These are phyloP conservation scores for Pogonocichla stellata DNA, from an alignment of 2,113 vertebrate species.

Conservation along the genomic window DNA sequence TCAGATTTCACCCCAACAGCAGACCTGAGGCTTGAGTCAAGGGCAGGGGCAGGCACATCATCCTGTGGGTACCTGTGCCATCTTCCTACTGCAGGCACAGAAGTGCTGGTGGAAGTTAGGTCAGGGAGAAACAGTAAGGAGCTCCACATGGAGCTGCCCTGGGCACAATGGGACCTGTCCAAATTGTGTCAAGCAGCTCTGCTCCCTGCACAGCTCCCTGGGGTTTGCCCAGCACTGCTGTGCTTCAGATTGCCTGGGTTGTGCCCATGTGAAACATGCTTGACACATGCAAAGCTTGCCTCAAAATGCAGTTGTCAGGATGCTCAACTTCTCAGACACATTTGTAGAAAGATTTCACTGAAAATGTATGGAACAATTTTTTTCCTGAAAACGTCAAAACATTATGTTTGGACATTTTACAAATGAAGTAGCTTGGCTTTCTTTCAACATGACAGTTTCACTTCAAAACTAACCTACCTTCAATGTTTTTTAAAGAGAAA, in stretches of 20 bases:
- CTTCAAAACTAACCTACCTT: neutral
- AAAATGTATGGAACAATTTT: constrained; percentile 17
- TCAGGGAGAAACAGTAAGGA: neutral
- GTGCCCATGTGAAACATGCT: neutral
- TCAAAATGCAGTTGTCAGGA: neutral
- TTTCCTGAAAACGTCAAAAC: constrained; percentile 37
- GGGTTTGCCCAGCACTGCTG: neutral
- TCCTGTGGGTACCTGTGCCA: neutral
- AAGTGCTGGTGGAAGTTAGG: neutral
- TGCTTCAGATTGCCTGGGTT: neutral
- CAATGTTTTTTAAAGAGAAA: neutral
- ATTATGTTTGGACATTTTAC: constrained; percentile 50
- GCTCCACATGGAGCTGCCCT: neutral
- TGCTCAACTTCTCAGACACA: neutral
- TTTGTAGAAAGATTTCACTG: neutral
- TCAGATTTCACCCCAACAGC: neutral
- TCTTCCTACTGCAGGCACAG: neutral
- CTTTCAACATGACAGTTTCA: constrained; percentile 15
- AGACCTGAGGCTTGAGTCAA: neutral
- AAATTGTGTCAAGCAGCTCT: neutral
- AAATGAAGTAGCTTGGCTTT: constrained; percentile 12
- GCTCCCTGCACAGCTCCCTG: fast-evolving
- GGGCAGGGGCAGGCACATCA: neutral
- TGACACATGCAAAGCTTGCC: neutral
- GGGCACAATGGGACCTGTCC: neutral